Evolutionary conservation across 2,888 invertebrate genomes (phyloP).

Genomic region (Mantis religiosa): DNA sequence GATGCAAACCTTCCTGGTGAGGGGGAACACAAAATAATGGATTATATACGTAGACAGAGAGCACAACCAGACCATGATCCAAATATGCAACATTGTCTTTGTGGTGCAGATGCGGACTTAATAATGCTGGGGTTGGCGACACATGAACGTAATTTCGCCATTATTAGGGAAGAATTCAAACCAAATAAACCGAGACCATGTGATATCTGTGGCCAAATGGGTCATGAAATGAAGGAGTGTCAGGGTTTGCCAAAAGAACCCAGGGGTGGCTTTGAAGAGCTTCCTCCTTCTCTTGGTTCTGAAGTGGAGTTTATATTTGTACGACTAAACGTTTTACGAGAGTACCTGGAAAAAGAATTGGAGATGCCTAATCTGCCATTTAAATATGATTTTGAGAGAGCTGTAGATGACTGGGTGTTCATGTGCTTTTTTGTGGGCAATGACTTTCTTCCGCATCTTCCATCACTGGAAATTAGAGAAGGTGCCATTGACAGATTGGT

Average conservation of each 20-base stretch:
- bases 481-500: constrained; percentile 93
- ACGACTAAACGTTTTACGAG: constrained; percentile 84
- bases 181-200: constrained; percentile 95
- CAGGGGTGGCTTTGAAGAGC: constrained; percentile 52
- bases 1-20: constrained; percentile 98
- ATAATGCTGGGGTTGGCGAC: constrained; percentile 98
- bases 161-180: constrained; percentile 96
- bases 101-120: constrained; percentile 97
- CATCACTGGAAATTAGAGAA: constrained; percentile 95
- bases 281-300: constrained; percentile 58
- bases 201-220: constrained; percentile 86
- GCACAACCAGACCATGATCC: constrained; percentile 94
- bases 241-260: constrained; percentile 64
- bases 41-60: constrained; percentile 92
- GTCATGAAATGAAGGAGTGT: constrained; percentile 94
- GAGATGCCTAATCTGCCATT: constrained; percentile 91
- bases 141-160: constrained; percentile 98
- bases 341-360: constrained; percentile 88
- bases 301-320: constrained; percentile 91
- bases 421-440: constrained; percentile 99
- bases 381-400: constrained; percentile 89
- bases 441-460: constrained; percentile 96
- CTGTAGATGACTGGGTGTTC: constrained; percentile 95
- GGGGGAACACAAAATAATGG: constrained; percentile 99
- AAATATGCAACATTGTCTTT: constrained; percentile 94